Evolutionary conservation across 2,888 invertebrate species (phyloP), one percentile per base, ranked within the genome.

Genomic region (Scaptomyza polygonia): DNA sequence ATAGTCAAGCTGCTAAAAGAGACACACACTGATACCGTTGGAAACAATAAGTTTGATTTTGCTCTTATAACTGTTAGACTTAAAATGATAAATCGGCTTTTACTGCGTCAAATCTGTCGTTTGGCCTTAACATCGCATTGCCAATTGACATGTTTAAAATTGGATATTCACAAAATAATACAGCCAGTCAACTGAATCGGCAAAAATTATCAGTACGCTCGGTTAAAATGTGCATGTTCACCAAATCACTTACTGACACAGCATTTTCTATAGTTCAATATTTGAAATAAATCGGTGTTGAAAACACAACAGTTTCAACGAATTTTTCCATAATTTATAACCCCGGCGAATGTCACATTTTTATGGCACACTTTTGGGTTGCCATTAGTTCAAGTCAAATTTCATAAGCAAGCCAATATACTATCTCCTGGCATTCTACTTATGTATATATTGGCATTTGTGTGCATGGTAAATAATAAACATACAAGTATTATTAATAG

Each of bases 361-460:
- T 52, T 42, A 21, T 64, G 56, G 64, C 68, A 43, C 48, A 53
- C 29, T 64, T 52, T 59, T 5, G 52, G 66, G 64, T 44, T 55
- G 81, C 82, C 82, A 82, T 82, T 88, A 88, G 86, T 88, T 86
- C 56, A 74, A 73, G 77, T 77, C 88, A 86, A 86, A 77, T 72
- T 82, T 79, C 79, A 69, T 69, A 68, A 68, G 68, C 82, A 81
- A 86, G 54, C 73, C 86, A 87, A 82, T 82, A 79, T 72, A 61
- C 75, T 65, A 59, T 63, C 64, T 42, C 36, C 14, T 8, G 51
- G 29, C 16, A 43, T 32, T 6, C n/a, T n/a, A n/a, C 7, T 36
- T 36, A 7, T 47, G 45, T 32, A 67, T 49, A 70, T 47, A 61
- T 76, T 66, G 80, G 69, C 75, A 75, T 79, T 72, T 58, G 58